Conservation (phyloP, 2,888 invertebrate genomes). For the Rhorus exstirpatorius region DNA sequence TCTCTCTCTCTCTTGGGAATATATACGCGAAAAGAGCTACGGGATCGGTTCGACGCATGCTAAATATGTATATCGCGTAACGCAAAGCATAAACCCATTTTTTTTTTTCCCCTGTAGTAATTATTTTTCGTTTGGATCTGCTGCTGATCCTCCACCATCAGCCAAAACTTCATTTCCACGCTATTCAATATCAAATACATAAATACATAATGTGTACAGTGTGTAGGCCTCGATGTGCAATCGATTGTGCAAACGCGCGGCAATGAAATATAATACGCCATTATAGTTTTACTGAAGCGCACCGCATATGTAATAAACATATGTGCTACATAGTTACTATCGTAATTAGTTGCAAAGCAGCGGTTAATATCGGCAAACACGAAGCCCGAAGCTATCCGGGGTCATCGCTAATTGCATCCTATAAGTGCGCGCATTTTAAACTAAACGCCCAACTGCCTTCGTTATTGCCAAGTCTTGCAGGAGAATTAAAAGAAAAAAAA, state of each 20-base stretch:
- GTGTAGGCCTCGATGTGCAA: background rate
- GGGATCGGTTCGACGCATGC: slow-evolving; percentile 44
- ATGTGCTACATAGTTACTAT: slow-evolving; percentile 37
- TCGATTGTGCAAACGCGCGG: too few relatives aligned
- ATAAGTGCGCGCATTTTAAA: slow-evolving; percentile 11
- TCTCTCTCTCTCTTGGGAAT: background rate
- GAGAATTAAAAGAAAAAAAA: too few relatives aligned
- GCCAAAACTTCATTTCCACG: too few relatives aligned
- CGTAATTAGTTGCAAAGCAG: slow-evolving; percentile 57
- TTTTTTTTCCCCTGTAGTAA: slow-evolving; percentile 11
- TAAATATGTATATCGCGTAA: slow-evolving; percentile 47
- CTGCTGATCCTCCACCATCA: slow-evolving; percentile 18
- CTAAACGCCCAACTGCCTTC: background rate
- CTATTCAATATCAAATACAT: background rate
- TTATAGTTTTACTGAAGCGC: too few relatives aligned
- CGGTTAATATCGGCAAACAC: slow-evolving; percentile 43
- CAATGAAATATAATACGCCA: too few relatives aligned
- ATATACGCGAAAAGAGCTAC: background rate
- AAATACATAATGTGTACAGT: background rate
- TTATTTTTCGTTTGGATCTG: slow-evolving; percentile 41
- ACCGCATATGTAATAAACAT: too few relatives aligned
- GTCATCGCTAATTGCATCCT: slow-evolving; percentile 62
- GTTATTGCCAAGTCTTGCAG: background rate
- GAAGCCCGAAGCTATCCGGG: slow-evolving; percentile 42
- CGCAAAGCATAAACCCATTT: slow-evolving; percentile 7